Evolutionary conservation across 2,888 invertebrate genomes (phyloP).

Genomic region (Lordiphosa fenestrarum): DNA sequence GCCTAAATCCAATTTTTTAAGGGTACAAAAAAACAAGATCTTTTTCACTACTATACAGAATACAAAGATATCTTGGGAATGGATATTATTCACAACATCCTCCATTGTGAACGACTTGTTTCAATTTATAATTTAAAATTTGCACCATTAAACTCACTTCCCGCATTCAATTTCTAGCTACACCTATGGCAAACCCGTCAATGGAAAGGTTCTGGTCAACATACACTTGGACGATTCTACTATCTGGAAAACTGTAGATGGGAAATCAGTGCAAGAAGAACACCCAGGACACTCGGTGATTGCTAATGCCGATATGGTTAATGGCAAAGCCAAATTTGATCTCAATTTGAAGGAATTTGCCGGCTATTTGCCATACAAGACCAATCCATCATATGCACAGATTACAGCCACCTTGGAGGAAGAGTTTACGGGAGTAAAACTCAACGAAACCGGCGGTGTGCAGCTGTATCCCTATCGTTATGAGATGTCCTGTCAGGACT

Average conservation of each 20-base stretch:
- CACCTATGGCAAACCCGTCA: slow-evolving; percentile 88
- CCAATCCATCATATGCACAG: slow-evolving; percentile 40
- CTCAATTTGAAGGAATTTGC: slow-evolving; percentile 70
- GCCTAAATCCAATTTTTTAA: no score
- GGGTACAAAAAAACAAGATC: no score
- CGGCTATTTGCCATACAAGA: slow-evolving; percentile 45
- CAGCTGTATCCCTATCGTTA: slow-evolving; percentile 89
- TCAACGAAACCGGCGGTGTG: slow-evolving; percentile 88
- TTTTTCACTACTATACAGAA: no score
- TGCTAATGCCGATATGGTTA: slow-evolving; percentile 67
- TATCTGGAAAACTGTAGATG: slow-evolving; percentile 27
- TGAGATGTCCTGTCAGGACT: slow-evolving; percentile 85
- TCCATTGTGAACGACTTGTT: no score
- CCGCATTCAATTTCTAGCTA: slow-evolving; percentile 82
- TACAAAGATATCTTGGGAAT: no score
- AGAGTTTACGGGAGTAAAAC: slow-evolving; percentile 89
- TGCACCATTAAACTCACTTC: background rate
- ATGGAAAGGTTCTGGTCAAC: slow-evolving; percentile 91
- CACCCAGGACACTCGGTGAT: slow-evolving; percentile 54
- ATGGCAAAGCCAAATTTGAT: slow-evolving; percentile 76
- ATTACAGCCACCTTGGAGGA: slow-evolving; percentile 95
- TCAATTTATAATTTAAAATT: background rate
- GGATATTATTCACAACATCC: no score
- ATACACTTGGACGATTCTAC: slow-evolving; percentile 84
- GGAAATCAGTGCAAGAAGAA: slow-evolving; percentile 19